phyloP scores from a whole-genome alignment of 2,888 invertebrate species.

The Drosophila cognata region DNA sequence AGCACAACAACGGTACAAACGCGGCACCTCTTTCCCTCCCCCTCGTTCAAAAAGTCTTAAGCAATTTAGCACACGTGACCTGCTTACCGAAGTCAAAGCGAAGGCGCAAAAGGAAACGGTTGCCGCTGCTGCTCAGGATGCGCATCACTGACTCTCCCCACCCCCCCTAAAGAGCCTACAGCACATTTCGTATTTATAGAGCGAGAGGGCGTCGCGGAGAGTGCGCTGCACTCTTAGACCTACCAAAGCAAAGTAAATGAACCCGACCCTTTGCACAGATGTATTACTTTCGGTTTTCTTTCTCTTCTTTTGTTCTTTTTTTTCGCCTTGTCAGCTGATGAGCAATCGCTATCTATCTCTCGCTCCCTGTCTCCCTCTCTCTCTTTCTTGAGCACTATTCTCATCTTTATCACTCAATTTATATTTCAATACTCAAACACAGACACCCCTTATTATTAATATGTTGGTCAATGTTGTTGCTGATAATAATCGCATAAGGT shows the following conservation, averaged over 20 bases:
- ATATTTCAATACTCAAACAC: background rate
- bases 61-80: constrained; percentile 73
- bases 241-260: constrained; percentile 25
- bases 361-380: background rate
- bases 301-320: background rate
- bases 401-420: background rate
- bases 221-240: constrained; percentile 33
- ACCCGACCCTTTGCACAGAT: constrained; percentile 57
- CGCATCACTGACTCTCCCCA: constrained; percentile 35
- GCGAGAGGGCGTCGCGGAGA: constrained; percentile 32
- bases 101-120: constrained; percentile 33
- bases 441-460: constrained; percentile 47
- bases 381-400: constrained; percentile 5
- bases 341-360: constrained; percentile 21
- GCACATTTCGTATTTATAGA: constrained; percentile 60
- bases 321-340: constrained; percentile 48
- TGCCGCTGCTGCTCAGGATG: constrained; percentile 46
- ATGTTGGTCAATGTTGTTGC: constrained; percentile 24
- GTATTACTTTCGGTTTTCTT: constrained; percentile 72
- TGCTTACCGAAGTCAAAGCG: constrained; percentile 72
- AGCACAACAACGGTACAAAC: background rate
- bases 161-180: constrained; percentile 2
- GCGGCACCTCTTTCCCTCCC: background rate
- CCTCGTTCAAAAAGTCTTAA: constrained; percentile 36
- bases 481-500: constrained; percentile 2